These are phyloP conservation scores for Gadopsis bispinosus DNA, from an alignment of 2,797 vertebrate species.

Conservation along the genomic window DNA sequence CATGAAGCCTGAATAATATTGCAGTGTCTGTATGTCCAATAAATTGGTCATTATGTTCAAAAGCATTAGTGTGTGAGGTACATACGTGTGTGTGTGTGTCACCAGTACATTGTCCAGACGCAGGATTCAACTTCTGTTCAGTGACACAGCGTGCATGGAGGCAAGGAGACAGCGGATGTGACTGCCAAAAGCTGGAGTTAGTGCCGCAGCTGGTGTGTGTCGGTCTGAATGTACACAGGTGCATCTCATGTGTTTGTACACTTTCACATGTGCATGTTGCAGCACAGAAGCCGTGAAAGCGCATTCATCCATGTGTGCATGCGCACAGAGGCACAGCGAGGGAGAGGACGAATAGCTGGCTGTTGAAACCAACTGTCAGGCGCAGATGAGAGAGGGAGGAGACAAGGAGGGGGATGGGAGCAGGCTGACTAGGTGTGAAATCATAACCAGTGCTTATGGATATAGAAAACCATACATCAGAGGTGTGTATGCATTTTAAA, in stretches of 20 bases:
- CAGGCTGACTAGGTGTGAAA: conserved; percentile 58
- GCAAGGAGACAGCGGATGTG: conserved; percentile 35
- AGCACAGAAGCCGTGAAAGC: conserved; percentile 4
- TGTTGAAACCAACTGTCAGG: conserved; percentile 68
- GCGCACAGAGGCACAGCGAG: conserved; percentile 56
- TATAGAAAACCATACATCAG: conserved; percentile 63
- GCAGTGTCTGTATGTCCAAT: conserved; percentile 14
- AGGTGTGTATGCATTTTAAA: conserved; percentile 55
- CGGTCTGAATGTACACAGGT: conserved; percentile 40
- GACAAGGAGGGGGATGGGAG: conserved; percentile 30
- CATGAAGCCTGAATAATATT: conserved; percentile 9
- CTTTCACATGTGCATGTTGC: conserved; percentile 29
- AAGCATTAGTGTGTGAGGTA: not conserved
- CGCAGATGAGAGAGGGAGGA: conserved; percentile 27
- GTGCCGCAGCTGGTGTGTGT: conserved; percentile 58
- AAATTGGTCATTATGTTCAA: conserved; percentile 8
- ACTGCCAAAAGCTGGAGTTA: conserved; percentile 65
- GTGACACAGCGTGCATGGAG: conserved; percentile 58
- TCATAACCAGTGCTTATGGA: conserved; percentile 54
- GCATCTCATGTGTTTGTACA: conserved; percentile 2
- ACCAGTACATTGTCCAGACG: conserved; percentile 55
- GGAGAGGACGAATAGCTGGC: conserved; percentile 61
- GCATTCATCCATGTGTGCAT: conserved; percentile 41
- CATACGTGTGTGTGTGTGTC: conserved; percentile 26
- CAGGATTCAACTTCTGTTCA: conserved; percentile 59